These are phyloP conservation scores for Lasioglossum oenotherae DNA, from an alignment of 2,888 invertebrate species.

Conservation along the genomic window DNA sequence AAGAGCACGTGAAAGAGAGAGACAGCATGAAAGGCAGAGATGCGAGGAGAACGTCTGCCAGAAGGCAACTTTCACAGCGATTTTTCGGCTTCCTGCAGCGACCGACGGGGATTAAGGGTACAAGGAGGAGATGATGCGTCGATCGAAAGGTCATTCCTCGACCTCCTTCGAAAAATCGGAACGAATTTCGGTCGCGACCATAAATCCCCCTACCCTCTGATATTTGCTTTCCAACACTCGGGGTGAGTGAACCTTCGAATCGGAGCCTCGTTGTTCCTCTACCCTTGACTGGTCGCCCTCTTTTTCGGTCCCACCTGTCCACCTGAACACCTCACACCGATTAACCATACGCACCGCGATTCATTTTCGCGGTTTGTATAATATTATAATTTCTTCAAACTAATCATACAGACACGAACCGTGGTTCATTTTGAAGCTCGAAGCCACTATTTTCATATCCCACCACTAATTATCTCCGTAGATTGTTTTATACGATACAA, in stretches of 20 bases:
- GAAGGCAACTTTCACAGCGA: slow-evolving; percentile 77
- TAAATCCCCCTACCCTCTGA: background rate
- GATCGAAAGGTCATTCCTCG: slow-evolving; percentile 77
- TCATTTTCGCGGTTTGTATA: background rate
- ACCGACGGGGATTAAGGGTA: slow-evolving; percentile 27
- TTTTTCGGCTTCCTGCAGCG: slow-evolving; percentile 48
- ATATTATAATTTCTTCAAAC: background rate
- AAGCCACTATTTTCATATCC: too few species aligned
- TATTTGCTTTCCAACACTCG: background rate
- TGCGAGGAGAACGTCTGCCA: slow-evolving; percentile 67
- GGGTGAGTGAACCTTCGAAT: background rate
- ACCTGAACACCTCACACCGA: background rate
- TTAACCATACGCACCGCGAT: background rate
- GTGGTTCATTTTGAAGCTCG: too few species aligned
- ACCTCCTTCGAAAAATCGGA: slow-evolving; percentile 76
- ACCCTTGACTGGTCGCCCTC: slow-evolving; percentile 1
- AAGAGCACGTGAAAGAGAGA: background rate
- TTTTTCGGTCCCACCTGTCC: background rate
- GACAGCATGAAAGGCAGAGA: slow-evolving; percentile 17
- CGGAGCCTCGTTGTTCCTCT: background rate
- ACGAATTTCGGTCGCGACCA: slow-evolving; percentile 47
- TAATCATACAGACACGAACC: too few species aligned
- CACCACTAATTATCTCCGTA: too few species aligned
- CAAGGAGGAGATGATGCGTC: slow-evolving; percentile 36
- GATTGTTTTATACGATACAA: too few species aligned